phyloP scores from a whole-genome alignment of 2,797 vertebrate genomes.

The Sphenopsis melanotis region DNA sequence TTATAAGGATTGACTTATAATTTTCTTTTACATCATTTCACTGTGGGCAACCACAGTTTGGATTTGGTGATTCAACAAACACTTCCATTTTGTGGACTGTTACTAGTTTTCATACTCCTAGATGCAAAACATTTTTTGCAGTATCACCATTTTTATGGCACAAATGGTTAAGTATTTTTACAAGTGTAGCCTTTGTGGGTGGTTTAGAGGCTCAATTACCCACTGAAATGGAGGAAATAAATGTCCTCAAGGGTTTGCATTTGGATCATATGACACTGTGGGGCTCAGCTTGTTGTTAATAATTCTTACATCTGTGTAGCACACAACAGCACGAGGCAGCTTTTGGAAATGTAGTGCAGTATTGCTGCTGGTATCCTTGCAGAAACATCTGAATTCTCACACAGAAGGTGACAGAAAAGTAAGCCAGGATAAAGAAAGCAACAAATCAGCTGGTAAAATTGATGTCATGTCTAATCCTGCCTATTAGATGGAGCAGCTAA shows the following conservation, averaged over 20 bases:
- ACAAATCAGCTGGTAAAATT: not conserved
- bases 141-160: conserved; percentile 15
- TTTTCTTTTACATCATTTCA: not conserved
- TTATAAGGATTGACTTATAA: not conserved
- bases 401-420: not conserved
- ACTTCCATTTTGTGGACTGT: not conserved
- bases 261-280: not conserved
- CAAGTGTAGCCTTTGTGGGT: conserved; percentile 47
- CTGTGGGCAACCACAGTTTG: not conserved
- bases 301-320: not conserved
- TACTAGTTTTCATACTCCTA: not conserved
- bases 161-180: conserved; percentile 57
- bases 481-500: not conserved
- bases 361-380: not conserved
- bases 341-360: not conserved
- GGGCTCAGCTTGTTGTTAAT: not conserved
- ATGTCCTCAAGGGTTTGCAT: conserved; percentile 44
- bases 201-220: conserved; percentile 57
- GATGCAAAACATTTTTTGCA: not conserved
- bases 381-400: not conserved
- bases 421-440: not conserved
- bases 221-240: conserved; percentile 42
- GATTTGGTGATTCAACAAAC: not conserved
- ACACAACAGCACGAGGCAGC: not conserved
- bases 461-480: not conserved